Percentiles rank a stretch among this genome's conserved stretches.
Evolutionary conservation across 2,888 invertebrate genomes (phyloP).

Genomic region (Agrotis ipsilon): DNA sequence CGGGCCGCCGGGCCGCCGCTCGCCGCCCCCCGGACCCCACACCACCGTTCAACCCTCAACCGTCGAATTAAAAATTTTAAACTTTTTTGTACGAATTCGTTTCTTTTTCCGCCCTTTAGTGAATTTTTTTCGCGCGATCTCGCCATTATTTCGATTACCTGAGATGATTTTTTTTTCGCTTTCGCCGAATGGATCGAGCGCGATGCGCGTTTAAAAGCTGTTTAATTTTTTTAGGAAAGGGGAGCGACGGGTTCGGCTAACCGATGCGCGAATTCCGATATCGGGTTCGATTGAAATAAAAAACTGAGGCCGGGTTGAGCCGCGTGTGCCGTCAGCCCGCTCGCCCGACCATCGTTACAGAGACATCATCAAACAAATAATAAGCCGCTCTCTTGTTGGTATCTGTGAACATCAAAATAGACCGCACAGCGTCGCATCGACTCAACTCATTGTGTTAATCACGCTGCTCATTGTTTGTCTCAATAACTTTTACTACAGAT

Average conservation of each 20-base stretch:
- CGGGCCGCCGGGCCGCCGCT: constrained; percentile 1
- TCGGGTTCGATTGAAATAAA: constrained; percentile 82
- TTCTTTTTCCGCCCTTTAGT: constrained; percentile 90
- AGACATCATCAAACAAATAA: constrained; percentile 62
- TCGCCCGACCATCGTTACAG: constrained; percentile 62
- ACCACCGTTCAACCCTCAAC: constrained; percentile 73
- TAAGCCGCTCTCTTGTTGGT: constrained; percentile 19
- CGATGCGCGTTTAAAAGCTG: constrained; percentile 90
- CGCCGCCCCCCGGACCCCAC: constrained; percentile 38
- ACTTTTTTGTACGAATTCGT: constrained; percentile 90
- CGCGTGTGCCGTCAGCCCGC: constrained; percentile 68
- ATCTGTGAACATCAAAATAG: constrained; percentile 47
- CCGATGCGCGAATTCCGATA: constrained; percentile 90
- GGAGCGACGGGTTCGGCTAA: constrained; percentile 86
- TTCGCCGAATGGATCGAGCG: constrained; percentile 81
- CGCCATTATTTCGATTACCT: constrained; percentile 91
- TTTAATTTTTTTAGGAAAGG: constrained; percentile 89
- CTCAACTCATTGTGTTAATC: constrained; percentile 50
- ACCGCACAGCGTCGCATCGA: constrained; percentile 6
- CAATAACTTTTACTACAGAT: constrained; percentile 33
- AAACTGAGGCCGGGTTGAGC: constrained; percentile 62
- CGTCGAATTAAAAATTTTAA: constrained; percentile 85
- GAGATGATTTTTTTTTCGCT: constrained; percentile 86
- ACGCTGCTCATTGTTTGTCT: constrained; percentile 52
- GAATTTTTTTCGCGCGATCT: constrained; percentile 89